Percentiles rank a stretch among this genome's conserved stretches.
Evolutionary conservation across 2,888 invertebrate species (phyloP).

Genomic region (Microplitis manilae): DNA sequence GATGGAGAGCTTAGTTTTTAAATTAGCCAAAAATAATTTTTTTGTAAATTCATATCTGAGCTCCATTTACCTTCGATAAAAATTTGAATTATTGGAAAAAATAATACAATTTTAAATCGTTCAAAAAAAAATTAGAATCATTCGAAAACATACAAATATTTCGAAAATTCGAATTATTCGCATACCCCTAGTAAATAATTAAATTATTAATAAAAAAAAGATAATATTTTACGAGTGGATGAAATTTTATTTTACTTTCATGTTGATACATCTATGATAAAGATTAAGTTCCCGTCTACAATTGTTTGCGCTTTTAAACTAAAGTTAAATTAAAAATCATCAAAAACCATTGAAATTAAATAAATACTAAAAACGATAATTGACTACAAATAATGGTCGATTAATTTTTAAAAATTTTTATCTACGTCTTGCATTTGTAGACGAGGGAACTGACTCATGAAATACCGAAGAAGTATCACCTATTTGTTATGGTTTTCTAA

Average conservation of each 20-base stretch:
- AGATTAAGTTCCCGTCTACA: constrained; percentile 45
- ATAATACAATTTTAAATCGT: too few relatives aligned
- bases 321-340: constrained; percentile 34
- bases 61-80: too few relatives aligned
- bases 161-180: too few relatives aligned
- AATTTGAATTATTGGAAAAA: too few relatives aligned
- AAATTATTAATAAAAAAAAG: background rate
- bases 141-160: too few relatives aligned
- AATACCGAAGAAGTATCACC: background rate
- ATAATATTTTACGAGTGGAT: background rate
- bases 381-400: constrained; percentile 35
- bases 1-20: too few relatives aligned
- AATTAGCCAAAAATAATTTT: too few relatives aligned
- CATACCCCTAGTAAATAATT: too few relatives aligned
- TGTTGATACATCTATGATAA: constrained; percentile 47
- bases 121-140: too few relatives aligned
- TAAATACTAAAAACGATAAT: constrained; percentile 42
- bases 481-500: background rate
- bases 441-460: constrained; percentile 15
- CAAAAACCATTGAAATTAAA: constrained; percentile 43
- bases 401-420: constrained; percentile 18
- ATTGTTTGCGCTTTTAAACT: constrained; percentile 40
- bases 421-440: constrained; percentile 21
- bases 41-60: too few relatives aligned
- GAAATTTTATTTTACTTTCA: constrained; percentile 38